Base-by-base conservation (phyloP, 37 sponge, comb jelly and placozoan genomes). In the Lycopodina hypogea region DNA sequence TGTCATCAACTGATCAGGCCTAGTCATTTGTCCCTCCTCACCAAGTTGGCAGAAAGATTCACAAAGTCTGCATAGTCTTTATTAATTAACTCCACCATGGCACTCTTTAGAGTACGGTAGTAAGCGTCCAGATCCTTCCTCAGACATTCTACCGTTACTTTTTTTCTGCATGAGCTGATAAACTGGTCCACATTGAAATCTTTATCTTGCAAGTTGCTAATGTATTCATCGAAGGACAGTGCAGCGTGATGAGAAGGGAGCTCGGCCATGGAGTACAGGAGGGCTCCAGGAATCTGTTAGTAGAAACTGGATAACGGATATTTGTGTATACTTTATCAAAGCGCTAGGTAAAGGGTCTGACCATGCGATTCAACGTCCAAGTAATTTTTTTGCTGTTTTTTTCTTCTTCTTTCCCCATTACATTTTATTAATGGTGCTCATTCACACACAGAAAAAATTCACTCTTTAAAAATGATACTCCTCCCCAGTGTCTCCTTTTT, bases 1-100 rank as follows among this genome's bases (percentile, higher is more conserved):
- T 53, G 66, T 60, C 22, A 8, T 30, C 55, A 61, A 40, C 11
- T 50, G 9, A 35, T 38, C 14, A 39, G 45, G 12, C 24, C 2
- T 52, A 81, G 60, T 3, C n/a, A 8, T 4, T 67, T 21, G 45
- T 26, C 19, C 9, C 6, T 30, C 33, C 83, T 52, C 32, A 92
- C 99, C 80, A 98, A 59, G 35, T 93, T 98, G 26, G 90, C 53
- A 3, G 99, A 98, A 19, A 98, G 80, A 56, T 83, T 89, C 35
- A 98, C 87, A 40, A 95, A 98, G 71, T 98, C 99, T 22, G 95
- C 91, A 70, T 98, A 98, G 78, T 98, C 99, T 21, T 85, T 84
- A 75, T 99, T 99, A 67, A 99, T 99, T 17, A 99, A 81, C 67
- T 99, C 99, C 38, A 99, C 88, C 89, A 99, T 84, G 50, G 96